Evolutionary conservation across 2,797 vertebrate species (phyloP), one percentile per base, ranked within the genome.

Genomic region (Oryzias sinensis): DNA sequence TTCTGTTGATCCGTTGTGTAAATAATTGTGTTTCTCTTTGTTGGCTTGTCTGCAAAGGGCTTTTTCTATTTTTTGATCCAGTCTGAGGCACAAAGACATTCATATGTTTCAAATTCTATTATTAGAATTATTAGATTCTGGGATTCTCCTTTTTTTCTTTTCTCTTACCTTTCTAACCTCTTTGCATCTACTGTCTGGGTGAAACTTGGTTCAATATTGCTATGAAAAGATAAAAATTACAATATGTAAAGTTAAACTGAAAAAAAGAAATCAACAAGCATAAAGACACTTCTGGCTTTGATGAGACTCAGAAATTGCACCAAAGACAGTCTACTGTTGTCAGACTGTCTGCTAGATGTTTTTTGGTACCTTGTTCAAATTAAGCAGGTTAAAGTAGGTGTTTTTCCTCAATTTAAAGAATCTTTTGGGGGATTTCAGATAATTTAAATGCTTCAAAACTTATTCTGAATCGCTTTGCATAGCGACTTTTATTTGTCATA

Each of bases 401-500:
- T 14, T 18, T 20, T 11, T 2, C 8, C 14, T n/a, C 5, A 43
- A 43, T 16, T 17, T 5, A 63, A 69, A 40, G 47, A 2, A 8
- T 27, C 4, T 8, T 50, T 20, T 42, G 7, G 25, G 47, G 15
- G 24, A 47, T 41, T 33, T 43, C 14, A 45, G 33, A 62, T 1
- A 52, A 59, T 43, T 0, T n/a, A 51, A 51, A 55, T 17, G 4
- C 22, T 47, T 40, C n/a, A 49, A 16, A 1, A 18, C n/a, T 4
- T n/a, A 20, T 33, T 18, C 33, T 37, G 29, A 9, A 8, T 33
- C 17, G 18, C 4, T 47, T n/a, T 13, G 20, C 6, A 47, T 15
- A 52, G 58, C 14, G 15, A 20, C 1, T 24, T 63, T 18, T 4
- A 53, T 62, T 6, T 82, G 87, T 81, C 57, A 4, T 86, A 90